These are phyloP conservation scores for Heliconius hewitsoni DNA, from an alignment of 1,140 invertebrate genomes.

Conservation along the genomic window DNA sequence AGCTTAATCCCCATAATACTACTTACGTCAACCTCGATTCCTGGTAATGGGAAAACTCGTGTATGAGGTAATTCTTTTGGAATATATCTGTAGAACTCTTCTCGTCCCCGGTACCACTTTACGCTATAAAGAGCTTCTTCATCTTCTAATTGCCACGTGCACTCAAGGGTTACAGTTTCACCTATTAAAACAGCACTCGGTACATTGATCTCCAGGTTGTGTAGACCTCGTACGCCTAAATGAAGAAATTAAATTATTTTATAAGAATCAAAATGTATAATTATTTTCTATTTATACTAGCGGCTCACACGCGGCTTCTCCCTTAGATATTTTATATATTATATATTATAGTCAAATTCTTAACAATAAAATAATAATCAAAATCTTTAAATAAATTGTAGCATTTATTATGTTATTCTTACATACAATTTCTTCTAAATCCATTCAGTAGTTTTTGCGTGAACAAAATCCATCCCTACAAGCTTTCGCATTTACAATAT, in stretches of 20 bases:
- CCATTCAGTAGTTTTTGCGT: too few species aligned
- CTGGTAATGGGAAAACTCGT: slow-evolving; percentile 84
- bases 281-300: too few species aligned
- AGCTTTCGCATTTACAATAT: too few species aligned
- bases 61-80: slow-evolving; percentile 86
- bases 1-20: neutral
- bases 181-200: slow-evolving; percentile 85
- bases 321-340: too few species aligned
- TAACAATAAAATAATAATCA: too few species aligned
- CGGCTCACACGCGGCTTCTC: too few species aligned
- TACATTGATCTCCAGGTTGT: slow-evolving; percentile 85
- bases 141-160: slow-evolving; percentile 87
- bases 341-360: too few species aligned
- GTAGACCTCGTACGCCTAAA: slow-evolving; percentile 84
- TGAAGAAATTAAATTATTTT: slow-evolving; percentile 10
- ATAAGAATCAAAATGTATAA: too few species aligned
- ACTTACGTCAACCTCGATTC: slow-evolving; percentile 90
- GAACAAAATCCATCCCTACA: too few species aligned
- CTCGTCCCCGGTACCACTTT: slow-evolving; percentile 88
- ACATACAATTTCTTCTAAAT: too few species aligned
- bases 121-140: slow-evolving; percentile 87
- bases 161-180: slow-evolving; percentile 85
- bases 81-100: slow-evolving; percentile 89
- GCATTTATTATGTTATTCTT: too few species aligned
- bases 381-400: too few species aligned